Evolutionary conservation across 2,797 vertebrate genomes (phyloP).

Genomic region (Dendrocincla tyrannina): DNA sequence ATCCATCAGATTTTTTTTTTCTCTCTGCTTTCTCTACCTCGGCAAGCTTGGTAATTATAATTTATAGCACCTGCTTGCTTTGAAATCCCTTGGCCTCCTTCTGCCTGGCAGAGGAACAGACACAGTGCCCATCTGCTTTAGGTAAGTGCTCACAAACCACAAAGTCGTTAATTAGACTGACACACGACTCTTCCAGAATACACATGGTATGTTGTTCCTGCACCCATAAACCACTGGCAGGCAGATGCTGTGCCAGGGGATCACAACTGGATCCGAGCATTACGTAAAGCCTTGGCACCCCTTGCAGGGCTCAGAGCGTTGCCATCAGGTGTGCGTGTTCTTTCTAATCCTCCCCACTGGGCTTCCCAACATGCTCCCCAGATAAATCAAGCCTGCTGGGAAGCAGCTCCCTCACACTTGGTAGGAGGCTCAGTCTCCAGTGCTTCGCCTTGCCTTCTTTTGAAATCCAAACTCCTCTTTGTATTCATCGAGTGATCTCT

Average conservation of each 20-base stretch:
- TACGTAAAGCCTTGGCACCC: constrained; percentile 41
- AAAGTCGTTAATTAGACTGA: constrained; percentile 70
- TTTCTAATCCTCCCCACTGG: constrained; percentile 22
- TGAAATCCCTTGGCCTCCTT: constrained; percentile 60
- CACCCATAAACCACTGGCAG: constrained; percentile 26
- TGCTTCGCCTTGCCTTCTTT: not conserved
- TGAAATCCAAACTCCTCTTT: constrained; percentile 16
- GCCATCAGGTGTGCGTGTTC: constrained; percentile 42
- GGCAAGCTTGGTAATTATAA: constrained; percentile 60
- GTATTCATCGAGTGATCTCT: not conserved
- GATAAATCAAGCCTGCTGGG: not conserved
- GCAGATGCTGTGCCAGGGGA: constrained; percentile 34
- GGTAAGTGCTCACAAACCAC: constrained; percentile 65
- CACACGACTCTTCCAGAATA: constrained; percentile 66
- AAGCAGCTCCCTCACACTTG: not conserved
- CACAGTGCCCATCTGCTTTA: constrained; percentile 65
- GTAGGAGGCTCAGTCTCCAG: not conserved
- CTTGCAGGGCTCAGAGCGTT: not conserved
- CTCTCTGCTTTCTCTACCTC: constrained; percentile 49
- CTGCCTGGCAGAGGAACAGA: constrained; percentile 71
- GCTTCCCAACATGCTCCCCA: constrained; percentile 15
- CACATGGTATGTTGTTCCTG: constrained; percentile 34
- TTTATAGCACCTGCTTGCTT: constrained; percentile 70
- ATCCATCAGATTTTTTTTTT: constrained; percentile 29
- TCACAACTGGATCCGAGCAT: constrained; percentile 25